Evolutionary conservation across 2,888 invertebrate genomes (phyloP).

Genomic region (Monopis laevigella): DNA sequence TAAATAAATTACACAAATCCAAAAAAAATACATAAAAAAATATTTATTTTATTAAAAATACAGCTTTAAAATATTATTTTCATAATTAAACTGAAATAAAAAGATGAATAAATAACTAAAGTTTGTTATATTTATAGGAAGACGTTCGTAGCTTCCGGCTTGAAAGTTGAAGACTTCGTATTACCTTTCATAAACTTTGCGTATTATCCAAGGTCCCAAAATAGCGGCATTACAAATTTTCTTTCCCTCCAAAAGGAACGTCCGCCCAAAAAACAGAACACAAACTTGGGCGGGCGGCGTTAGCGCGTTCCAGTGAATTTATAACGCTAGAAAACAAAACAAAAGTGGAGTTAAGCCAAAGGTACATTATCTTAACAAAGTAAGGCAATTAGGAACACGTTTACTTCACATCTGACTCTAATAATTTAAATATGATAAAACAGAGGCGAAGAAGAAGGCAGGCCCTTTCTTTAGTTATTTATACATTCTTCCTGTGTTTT

Average conservation of each 20-base stretch:
- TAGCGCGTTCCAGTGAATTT: slow-evolving; percentile 51
- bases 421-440: slow-evolving; percentile 69
- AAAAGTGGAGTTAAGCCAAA: slow-evolving; percentile 65
- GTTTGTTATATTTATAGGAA: neutral
- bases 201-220: slow-evolving; percentile 22
- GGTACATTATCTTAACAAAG: slow-evolving; percentile 69
- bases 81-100: too few species aligned
- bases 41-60: too few species aligned
- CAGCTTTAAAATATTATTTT: too few species aligned
- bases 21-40: too few species aligned
- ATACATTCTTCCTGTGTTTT: slow-evolving; percentile 56
- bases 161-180: slow-evolving; percentile 4
- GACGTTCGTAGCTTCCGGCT: neutral
- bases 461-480: slow-evolving; percentile 59
- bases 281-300: slow-evolving; percentile 58
- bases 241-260: slow-evolving; percentile 39
- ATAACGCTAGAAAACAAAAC: slow-evolving; percentile 61
- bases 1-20: too few species aligned
- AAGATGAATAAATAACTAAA: neutral
- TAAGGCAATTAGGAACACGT: slow-evolving; percentile 68
- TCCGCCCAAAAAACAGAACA: slow-evolving; percentile 60
- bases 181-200: slow-evolving; percentile 8
- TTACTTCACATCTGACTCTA: slow-evolving; percentile 62
- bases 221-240: slow-evolving; percentile 39
- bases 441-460: slow-evolving; percentile 58